Base-by-base conservation (phyloP, 2,113 vertebrate species). In the Protobothrops flavoviridis region DNA sequence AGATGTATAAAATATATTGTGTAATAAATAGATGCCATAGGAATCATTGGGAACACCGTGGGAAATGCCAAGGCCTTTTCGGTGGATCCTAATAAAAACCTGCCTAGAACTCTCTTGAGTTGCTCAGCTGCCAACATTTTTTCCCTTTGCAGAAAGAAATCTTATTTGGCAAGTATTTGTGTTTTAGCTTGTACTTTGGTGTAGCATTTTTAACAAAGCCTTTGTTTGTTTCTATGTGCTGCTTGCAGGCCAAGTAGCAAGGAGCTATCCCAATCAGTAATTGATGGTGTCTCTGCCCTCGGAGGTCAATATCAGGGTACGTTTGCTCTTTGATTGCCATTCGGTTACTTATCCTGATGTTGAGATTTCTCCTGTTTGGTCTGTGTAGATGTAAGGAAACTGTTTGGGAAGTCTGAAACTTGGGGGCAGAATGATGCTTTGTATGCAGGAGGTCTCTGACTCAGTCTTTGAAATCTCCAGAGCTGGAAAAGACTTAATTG, bases 241-340 rank as follows among this genome's bases (percentile, higher is more conserved):
- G 50, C 85, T 26, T 85, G 50, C 94, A 99, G 99, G 96, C 98
- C 98, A 89, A 99, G 99, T 96, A 99, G 99, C 29, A 56, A 97
- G 95, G 97, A 96, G 11, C 98, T 99, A 59, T 98, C 98, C 5
- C 97, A 98, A 87, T 98, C 99, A 33, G 99, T 98, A 1, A 90
- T 98, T 94, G 98, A 99, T 88, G 99, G 99, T 2, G 95, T 99
- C 23, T 97, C 97, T 8, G 97, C 98, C 92, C 97, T 99, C 17
- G 97, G 97, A 93, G 98, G 98, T 93, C 98, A 97, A 53, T 98
- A 97, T 96, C 97, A 98, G 45, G 99, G 99, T 99, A 96, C 5
- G 96, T 85, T 55, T 33, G 6, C 45, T 50, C 12, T 91, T 56
- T 12, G 45, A 43, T 87, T 24, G 23, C 20, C 17, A 39, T 81